Evolutionary conservation across 2,888 invertebrate genomes (phyloP).

Genomic region (Phaonia tiefii): DNA sequence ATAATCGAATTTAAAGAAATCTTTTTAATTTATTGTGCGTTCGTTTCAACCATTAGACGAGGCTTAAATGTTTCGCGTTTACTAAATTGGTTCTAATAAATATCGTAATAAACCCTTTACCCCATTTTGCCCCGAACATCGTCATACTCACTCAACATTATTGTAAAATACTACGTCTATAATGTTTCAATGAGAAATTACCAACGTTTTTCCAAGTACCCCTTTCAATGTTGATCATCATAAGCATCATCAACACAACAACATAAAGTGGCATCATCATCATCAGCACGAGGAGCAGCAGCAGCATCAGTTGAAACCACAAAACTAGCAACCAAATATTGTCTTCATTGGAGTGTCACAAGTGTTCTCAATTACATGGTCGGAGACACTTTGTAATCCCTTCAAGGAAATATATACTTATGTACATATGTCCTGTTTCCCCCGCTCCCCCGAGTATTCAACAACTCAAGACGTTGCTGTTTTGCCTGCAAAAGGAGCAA

Average conservation of each 20-base stretch:
- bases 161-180: too few species aligned
- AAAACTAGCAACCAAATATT: conserved; percentile 55
- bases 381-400: conserved; percentile 62
- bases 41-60: too few species aligned
- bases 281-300: not conserved
- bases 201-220: too few species aligned
- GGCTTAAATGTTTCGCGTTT: too few species aligned
- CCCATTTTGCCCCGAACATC: too few species aligned
- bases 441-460: not conserved
- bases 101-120: too few species aligned
- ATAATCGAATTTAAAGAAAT: too few species aligned
- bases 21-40: too few species aligned
- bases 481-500: not conserved
- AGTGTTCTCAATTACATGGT: conserved; percentile 79
- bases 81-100: too few species aligned
- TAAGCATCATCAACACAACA: not conserved
- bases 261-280: not conserved
- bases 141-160: too few species aligned
- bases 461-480: not conserved
- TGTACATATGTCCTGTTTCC: not conserved
- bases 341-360: conserved; percentile 73
- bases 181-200: too few species aligned
- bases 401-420: conserved; percentile 18
- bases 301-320: conserved; percentile 5
- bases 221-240: conserved; percentile 5